Percentiles rank a stretch among this genome's conserved stretches.
These are phyloP conservation scores for Corydoras sp. DNA, from an alignment of 2,113 vertebrate genomes.

Conservation along the genomic window DNA sequence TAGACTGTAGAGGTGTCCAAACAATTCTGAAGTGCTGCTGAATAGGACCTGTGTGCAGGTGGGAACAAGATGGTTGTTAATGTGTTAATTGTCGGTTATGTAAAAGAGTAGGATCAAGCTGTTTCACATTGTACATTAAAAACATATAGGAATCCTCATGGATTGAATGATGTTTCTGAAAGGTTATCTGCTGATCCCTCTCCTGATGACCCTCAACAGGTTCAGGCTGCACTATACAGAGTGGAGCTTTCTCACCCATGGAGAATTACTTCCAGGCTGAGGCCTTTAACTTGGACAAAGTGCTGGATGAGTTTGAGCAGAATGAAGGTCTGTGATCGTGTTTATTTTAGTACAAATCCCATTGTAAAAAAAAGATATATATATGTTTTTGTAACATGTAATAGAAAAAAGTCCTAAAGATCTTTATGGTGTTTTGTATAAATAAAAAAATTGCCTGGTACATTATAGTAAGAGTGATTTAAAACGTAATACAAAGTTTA, in stretches of 20 bases:
- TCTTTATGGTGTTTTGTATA: too few species aligned
- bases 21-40: constrained; percentile 46
- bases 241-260: constrained; percentile 88
- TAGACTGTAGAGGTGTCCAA: constrained; percentile 36
- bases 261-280: constrained; percentile 99
- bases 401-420: too few species aligned
- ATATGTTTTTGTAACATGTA: too few species aligned
- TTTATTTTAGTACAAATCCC: too few species aligned
- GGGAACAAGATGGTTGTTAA: constrained; percentile 23
- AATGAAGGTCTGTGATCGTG: constrained; percentile 81
- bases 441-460: too few species aligned
- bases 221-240: constrained; percentile 70
- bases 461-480: too few species aligned
- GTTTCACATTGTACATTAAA: neutral
- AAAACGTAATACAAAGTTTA: too few species aligned
- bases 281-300: constrained; percentile 98
- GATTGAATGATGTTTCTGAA: neutral
- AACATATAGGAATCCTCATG: neutral
- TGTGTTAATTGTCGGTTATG: too few species aligned
- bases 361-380: too few species aligned
- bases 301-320: constrained; percentile 98
- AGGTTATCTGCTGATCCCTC: neutral
- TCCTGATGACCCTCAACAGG: constrained; percentile 55
- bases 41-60: constrained; percentile 66
- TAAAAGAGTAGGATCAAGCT: neutral